A percentile compares a stretch with the other conserved stretches of the same genome.
These are phyloP conservation scores for Agelastica alni DNA, from an alignment of 2,888 invertebrate species.

Conservation along the genomic window DNA sequence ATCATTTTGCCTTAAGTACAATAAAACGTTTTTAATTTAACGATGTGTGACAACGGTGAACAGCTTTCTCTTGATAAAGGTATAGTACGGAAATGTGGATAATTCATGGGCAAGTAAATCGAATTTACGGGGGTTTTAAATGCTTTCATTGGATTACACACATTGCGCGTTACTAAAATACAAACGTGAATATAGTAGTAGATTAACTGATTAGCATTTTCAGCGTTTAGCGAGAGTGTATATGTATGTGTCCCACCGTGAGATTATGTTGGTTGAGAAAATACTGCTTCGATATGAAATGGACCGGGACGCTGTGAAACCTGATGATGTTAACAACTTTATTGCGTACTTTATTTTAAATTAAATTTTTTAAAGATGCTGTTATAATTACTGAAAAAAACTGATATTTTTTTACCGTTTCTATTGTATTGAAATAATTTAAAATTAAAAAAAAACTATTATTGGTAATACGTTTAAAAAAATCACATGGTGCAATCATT, in stretches of 20 bases:
- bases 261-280: slow-evolving; percentile 9
- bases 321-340: too few species aligned
- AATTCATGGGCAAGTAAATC: slow-evolving; percentile 25
- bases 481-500: too few species aligned
- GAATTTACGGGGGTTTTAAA: slow-evolving; percentile 26
- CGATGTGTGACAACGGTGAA: slow-evolving; percentile 13
- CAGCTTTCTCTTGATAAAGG: slow-evolving; percentile 11
- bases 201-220: slow-evolving; percentile 24
- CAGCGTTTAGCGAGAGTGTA: slow-evolving; percentile 8
- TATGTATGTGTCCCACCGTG: background rate
- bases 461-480: too few species aligned
- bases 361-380: too few species aligned
- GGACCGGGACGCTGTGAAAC: too few species aligned
- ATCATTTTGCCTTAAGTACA: background rate
- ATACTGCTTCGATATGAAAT: background rate
- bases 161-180: slow-evolving; percentile 25
- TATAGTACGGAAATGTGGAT: slow-evolving; percentile 15
- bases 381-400: too few species aligned
- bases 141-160: slow-evolving; percentile 28
- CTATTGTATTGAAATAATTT: too few species aligned
- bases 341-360: too few species aligned
- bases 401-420: too few species aligned
- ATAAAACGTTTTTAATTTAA: slow-evolving; percentile 7
- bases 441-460: too few species aligned
- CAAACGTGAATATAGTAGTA: slow-evolving; percentile 25